Percentiles rank a stretch among this genome's conserved stretches.
Conservation (phyloP, 2,113 vertebrate species). For the Pygoscelis adeliae region DNA sequence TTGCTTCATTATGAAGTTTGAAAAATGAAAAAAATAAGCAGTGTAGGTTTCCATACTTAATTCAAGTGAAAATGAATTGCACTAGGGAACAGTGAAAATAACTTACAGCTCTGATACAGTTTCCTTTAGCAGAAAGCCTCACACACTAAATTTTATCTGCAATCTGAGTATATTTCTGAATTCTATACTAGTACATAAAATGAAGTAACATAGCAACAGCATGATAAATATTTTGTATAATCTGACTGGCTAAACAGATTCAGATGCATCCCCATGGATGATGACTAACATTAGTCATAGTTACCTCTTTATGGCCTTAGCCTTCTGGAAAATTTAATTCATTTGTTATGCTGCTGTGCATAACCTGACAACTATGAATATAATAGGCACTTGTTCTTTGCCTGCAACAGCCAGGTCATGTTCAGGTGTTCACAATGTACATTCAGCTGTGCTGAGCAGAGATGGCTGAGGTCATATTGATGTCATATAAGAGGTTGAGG, state of each 20-base stretch:
- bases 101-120: background rate
- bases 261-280: background rate
- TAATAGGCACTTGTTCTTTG: background rate
- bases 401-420: background rate
- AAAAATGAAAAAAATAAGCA: background rate
- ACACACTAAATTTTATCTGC: background rate
- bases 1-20: background rate
- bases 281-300: background rate
- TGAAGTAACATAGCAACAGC: background rate
- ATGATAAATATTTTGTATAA: background rate
- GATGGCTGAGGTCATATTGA: background rate
- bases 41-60: background rate
- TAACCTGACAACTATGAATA: background rate
- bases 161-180: background rate
- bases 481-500: background rate
- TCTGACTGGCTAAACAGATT: background rate
- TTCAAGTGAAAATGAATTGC: background rate
- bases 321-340: conserved; percentile 22
- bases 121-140: background rate
- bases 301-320: background rate
- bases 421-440: background rate
- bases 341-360: background rate
- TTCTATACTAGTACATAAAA: background rate
- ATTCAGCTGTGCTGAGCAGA: background rate
- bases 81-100: background rate